A percentile compares a stretch with the other conserved stretches of the same genome.
phyloP scores from a whole-genome alignment of 2,888 invertebrate species.

The Tortricodes alternella region DNA sequence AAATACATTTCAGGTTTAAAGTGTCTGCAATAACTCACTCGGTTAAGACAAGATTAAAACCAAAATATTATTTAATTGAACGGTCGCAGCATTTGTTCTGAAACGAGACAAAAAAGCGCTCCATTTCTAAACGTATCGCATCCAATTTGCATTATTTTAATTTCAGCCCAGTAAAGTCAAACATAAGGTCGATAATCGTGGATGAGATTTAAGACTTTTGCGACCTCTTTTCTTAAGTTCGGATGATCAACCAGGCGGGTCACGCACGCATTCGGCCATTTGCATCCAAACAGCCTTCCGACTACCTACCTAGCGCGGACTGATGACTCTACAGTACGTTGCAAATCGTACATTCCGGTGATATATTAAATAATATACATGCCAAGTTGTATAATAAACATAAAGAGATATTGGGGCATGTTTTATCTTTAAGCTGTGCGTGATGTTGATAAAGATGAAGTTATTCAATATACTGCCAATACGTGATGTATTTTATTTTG shows the following conservation, averaged over 20 bases:
- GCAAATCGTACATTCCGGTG: constrained; percentile 22
- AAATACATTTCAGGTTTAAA: background rate
- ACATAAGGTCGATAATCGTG: constrained; percentile 1
- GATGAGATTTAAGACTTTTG: background rate
- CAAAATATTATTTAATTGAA: constrained; percentile 16
- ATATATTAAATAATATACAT: constrained; percentile 29
- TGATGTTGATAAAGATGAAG: constrained; percentile 5
- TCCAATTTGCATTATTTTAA: background rate
- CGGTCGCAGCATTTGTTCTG: constrained; percentile 2
- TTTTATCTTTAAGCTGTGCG: constrained; percentile 15
- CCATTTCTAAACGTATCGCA: background rate
- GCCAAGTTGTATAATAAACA: constrained; percentile 16
- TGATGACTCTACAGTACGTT: constrained; percentile 25
- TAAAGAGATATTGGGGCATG: constrained; percentile 9
- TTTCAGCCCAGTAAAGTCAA: background rate
- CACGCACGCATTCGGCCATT: constrained; percentile 29
- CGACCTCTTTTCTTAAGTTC: background rate
- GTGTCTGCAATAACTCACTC: background rate
- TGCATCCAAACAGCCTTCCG: constrained; percentile 28
- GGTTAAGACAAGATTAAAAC: constrained; percentile 5
- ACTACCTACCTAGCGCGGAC: constrained; percentile 25
- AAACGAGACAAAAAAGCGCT: constrained; percentile 6
- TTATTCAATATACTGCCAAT: background rate
- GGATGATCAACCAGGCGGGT: constrained; percentile 15
- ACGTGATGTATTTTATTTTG: no score